Conservation (phyloP, 2,113 vertebrate genomes). For the Himantopus leucocephalus region DNA sequence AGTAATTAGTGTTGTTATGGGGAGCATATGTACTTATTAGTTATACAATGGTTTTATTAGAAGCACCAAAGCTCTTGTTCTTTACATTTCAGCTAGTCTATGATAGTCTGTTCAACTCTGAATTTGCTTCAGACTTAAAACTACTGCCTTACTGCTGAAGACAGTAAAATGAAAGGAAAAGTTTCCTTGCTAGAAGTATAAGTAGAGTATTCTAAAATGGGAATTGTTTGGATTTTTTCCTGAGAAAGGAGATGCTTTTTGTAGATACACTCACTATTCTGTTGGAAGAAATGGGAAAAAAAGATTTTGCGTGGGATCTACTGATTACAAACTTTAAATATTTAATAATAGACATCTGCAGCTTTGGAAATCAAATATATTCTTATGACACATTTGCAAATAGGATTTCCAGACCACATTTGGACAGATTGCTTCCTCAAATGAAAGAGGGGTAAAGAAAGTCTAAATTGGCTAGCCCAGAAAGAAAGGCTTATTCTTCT, state of each 20-base stretch:
- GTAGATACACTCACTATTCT: neutral
- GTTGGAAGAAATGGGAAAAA: neutral
- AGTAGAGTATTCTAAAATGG: neutral
- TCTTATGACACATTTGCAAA: neutral
- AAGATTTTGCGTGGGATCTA: neutral
- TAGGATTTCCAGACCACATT: neutral
- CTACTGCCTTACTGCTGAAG: neutral
- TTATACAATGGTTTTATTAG: neutral
- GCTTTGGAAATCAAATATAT: neutral
- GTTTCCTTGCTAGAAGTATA: neutral
- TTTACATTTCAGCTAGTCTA: neutral
- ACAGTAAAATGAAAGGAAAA: neutral
- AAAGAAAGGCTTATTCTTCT: neutral
- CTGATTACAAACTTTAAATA: neutral
- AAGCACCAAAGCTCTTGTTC: neutral
- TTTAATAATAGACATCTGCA: neutral
- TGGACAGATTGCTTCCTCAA: neutral
- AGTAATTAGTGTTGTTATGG: neutral
- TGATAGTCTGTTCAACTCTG: neutral
- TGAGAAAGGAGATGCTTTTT: neutral
- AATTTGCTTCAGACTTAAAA: neutral
- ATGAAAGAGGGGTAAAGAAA: neutral
- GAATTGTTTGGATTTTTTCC: neutral
- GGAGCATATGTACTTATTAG: neutral
- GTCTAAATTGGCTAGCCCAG: neutral